Evolutionary conservation across 2,797 vertebrate genomes (phyloP).

Genomic region (Poliocrania exsul): DNA sequence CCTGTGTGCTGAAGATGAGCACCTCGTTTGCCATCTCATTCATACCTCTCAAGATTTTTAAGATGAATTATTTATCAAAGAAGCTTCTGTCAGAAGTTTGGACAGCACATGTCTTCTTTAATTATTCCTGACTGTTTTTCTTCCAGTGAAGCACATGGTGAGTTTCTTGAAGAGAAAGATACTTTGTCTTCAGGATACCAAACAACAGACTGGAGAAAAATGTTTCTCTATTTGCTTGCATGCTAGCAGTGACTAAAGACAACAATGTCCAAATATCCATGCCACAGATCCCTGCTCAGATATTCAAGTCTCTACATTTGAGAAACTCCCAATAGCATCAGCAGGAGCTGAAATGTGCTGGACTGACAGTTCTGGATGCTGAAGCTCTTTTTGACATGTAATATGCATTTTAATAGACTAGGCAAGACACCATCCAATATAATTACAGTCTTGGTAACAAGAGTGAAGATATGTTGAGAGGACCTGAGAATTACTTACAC

Average conservation of each 20-base stretch:
- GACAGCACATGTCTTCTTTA: constrained; percentile 51
- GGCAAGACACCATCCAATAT: neutral
- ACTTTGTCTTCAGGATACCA: neutral
- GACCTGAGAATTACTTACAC: neutral
- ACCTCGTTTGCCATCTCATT: neutral
- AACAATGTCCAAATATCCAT: neutral
- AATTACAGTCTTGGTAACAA: neutral
- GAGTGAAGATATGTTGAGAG: neutral
- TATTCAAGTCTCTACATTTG: neutral
- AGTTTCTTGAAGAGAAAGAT: constrained; percentile 1
- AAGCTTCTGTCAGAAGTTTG: constrained; percentile 31
- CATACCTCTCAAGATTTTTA: constrained; percentile 6
- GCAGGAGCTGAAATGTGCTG: neutral
- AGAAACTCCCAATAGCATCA: neutral
- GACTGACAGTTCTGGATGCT: neutral
- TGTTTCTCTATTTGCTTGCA: neutral
- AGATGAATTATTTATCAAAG: constrained; percentile 61
- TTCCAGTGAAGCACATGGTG: neutral
- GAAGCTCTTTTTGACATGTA: neutral
- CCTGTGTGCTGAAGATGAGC: neutral
- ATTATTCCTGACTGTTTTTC: constrained; percentile 31
- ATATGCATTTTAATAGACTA: neutral
- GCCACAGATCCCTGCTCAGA: neutral
- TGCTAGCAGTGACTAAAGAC: neutral
- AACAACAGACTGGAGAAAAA: neutral